A percentile compares a stretch with the other conserved stretches of the same genome.
Evolutionary conservation across 2,888 invertebrate genomes (phyloP).

Genomic region (Toxonevra muliebris): DNA sequence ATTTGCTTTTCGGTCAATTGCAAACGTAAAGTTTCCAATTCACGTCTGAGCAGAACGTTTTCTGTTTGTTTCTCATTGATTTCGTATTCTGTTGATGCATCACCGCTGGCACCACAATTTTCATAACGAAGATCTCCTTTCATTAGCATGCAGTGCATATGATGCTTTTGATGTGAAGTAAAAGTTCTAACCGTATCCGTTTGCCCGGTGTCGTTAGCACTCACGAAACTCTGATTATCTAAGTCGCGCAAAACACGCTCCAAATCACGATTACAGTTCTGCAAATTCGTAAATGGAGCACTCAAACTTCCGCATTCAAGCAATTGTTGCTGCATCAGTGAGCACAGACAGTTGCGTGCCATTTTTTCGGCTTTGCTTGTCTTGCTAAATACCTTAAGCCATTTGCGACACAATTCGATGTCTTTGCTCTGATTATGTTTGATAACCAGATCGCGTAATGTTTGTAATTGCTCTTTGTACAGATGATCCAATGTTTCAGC

Average conservation of each 20-base stretch:
- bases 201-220: slow-evolving; percentile 14
- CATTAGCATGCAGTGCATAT: neutral
- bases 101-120: neutral
- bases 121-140: no score
- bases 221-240: slow-evolving; percentile 33
- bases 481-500: slow-evolving; percentile 46
- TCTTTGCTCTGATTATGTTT: slow-evolving; percentile 43
- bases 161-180: slow-evolving; percentile 15
- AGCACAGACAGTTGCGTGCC: slow-evolving; percentile 54
- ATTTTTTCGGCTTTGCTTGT: slow-evolving; percentile 49
- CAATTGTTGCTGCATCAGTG: slow-evolving; percentile 53
- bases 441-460: slow-evolving; percentile 43
- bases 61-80: slow-evolving; percentile 35
- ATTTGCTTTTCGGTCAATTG: slow-evolving; percentile 43
- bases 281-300: slow-evolving; percentile 49
- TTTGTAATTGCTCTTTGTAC: slow-evolving; percentile 47
- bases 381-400: slow-evolving; percentile 55
- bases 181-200: slow-evolving; percentile 17
- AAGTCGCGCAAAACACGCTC: slow-evolving; percentile 41
- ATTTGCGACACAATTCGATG: slow-evolving; percentile 49
- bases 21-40: slow-evolving; percentile 40
- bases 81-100: slow-evolving; percentile 30
- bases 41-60: slow-evolving; percentile 35
- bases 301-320: slow-evolving; percentile 39
- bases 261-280: slow-evolving; percentile 44